These are phyloP conservation scores for Melipona beecheii DNA, from an alignment of 2,888 invertebrate species.

Conservation along the genomic window DNA sequence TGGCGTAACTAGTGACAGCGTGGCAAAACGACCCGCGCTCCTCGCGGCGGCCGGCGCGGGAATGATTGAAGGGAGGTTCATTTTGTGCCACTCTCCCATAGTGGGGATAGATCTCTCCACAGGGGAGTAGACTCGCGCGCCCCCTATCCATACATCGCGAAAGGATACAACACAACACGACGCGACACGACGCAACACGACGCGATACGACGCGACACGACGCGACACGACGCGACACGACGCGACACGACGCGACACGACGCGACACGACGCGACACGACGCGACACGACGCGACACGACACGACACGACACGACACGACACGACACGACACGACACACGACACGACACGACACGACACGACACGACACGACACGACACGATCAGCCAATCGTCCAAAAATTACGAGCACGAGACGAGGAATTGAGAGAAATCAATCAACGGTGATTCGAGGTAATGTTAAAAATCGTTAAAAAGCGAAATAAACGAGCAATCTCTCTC, in stretches of 20 bases:
- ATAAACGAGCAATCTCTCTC: too few relatives aligned
- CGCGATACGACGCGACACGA: background rate
- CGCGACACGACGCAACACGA: background rate
- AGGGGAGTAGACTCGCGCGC: slow-evolving; percentile 36
- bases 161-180: slow-evolving; percentile 29
- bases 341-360: too few relatives aligned
- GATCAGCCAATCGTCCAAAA: background rate
- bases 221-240: too few relatives aligned
- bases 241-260: background rate
- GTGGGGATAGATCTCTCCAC: slow-evolving; percentile 54
- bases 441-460: background rate
- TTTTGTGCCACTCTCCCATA: slow-evolving; percentile 61
- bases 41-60: slow-evolving; percentile 80
- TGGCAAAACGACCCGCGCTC: slow-evolving; percentile 74
- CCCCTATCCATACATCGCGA: slow-evolving; percentile 1
- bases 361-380: background rate
- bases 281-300: background rate
- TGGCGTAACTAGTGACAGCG: slow-evolving; percentile 71
- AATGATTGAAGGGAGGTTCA: slow-evolving; percentile 77
- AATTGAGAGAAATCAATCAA: background rate
- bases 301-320: slow-evolving; percentile 32
- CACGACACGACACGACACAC: background rate
- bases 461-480: too few relatives aligned
- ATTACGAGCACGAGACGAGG: background rate
- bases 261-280: background rate